Conservation (phyloP, 2,888 invertebrate species). For the Hyalella azteca region DNA sequence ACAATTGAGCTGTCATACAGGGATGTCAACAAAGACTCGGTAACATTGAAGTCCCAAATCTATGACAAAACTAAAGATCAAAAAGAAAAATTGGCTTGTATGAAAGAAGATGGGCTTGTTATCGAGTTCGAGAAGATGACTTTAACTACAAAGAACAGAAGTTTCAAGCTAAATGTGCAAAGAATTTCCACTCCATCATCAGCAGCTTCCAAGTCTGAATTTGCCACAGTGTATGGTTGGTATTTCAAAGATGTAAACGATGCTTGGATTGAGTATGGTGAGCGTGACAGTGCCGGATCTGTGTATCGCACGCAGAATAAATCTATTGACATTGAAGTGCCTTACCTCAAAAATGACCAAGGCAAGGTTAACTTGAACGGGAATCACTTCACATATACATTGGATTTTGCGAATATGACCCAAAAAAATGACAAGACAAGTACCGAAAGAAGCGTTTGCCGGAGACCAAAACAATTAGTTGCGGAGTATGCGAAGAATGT, state of each 20-base stretch:
- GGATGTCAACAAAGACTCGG: background rate
- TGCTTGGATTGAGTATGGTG: conserved; percentile 1
- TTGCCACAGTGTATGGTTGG: conserved; percentile 7
- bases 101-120: background rate
- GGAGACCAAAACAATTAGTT: background rate
- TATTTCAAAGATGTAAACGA: background rate
- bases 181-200: background rate
- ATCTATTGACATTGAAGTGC: background rate
- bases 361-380: background rate
- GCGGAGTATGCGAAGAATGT: background rate
- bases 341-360: background rate
- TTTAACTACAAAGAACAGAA: background rate
- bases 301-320: background rate
- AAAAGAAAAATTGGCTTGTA: background rate
- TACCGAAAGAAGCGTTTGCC: background rate
- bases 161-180: background rate
- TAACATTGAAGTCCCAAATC: background rate
- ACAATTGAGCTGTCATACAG: background rate
- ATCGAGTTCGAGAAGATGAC: background rate
- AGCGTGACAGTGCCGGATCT: background rate
- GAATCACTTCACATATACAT: background rate
- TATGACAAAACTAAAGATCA: background rate
- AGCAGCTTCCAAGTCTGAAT: background rate
- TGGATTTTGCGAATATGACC: background rate
- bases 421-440: background rate